A percentile compares a stretch with the other conserved stretches of the same genome.
Conservation (phyloP, 2,113 vertebrate species). For the Gymnocephalus cernua region DNA sequence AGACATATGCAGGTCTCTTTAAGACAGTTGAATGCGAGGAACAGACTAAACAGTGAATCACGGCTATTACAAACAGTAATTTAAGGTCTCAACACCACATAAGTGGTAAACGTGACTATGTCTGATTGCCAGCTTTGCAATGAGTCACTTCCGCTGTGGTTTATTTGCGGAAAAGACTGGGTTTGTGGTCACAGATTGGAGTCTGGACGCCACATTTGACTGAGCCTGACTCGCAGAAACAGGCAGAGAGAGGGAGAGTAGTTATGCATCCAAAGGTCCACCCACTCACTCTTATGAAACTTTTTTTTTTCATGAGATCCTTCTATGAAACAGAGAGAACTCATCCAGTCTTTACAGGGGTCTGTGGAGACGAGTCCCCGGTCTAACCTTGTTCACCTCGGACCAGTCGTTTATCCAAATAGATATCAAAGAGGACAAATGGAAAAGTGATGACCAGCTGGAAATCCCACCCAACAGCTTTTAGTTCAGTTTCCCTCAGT, state of each 20-base stretch:
- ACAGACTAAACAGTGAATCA: constrained; percentile 43
- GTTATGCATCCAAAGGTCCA: not conserved
- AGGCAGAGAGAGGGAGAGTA: constrained; percentile 5
- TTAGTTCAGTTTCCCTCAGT: not conserved
- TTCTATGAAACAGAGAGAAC: not conserved
- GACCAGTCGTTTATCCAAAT: constrained; percentile 7
- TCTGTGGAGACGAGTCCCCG: constrained; percentile 19
- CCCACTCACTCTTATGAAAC: constrained; percentile 10
- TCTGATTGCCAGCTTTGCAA: constrained; percentile 27
- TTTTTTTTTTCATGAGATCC: not conserved
- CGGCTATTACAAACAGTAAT: not conserved
- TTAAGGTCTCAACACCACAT: not conserved
- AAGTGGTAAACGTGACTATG: constrained; percentile 33
- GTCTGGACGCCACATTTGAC: constrained; percentile 57
- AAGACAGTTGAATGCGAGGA: not conserved
- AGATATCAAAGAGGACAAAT: constrained; percentile 10
- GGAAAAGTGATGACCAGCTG: constrained; percentile 20
- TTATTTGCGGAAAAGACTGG: constrained; percentile 38
- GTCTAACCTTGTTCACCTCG: constrained; percentile 52
- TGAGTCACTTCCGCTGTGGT: constrained; percentile 58
- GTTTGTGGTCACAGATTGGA: constrained; percentile 24
- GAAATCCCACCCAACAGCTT: not conserved
- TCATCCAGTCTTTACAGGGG: not conserved
- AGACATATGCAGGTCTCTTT: not conserved
- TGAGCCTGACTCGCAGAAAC: not conserved